Conservation (phyloP, 2,888 invertebrate genomes). For the Exocentrus adspersus region DNA sequence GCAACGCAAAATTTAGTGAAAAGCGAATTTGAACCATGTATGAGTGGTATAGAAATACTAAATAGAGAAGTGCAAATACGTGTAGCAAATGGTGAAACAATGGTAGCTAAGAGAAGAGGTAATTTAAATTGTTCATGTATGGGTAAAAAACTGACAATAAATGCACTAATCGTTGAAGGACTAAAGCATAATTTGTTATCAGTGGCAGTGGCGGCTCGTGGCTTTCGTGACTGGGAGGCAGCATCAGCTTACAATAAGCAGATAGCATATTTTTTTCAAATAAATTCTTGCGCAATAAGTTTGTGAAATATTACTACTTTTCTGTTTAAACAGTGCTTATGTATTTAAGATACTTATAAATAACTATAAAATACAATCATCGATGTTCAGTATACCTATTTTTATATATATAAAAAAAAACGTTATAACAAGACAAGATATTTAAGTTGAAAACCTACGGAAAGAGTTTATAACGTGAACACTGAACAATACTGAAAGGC, state of each 20-base stretch:
- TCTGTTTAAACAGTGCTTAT: too few species aligned
- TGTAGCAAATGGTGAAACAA: conserved; percentile 1
- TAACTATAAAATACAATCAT: too few species aligned
- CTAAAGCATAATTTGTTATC: conserved; percentile 14
- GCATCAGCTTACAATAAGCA: too few species aligned
- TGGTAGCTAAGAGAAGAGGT: neutral
- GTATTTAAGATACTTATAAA: too few species aligned
- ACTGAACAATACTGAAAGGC: too few species aligned
- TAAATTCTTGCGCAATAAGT: neutral
- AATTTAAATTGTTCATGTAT: neutral
- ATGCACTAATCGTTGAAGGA: conserved; percentile 11
- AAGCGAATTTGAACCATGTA: neutral
- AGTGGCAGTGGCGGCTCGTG: too few species aligned
- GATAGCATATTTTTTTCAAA: neutral
- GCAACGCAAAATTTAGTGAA: neutral
- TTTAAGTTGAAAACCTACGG: too few species aligned
- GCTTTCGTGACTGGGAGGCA: neutral
- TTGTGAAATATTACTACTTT: too few species aligned
- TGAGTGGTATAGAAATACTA: neutral
- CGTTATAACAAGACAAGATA: too few species aligned
- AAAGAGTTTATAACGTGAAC: too few species aligned
- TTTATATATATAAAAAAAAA: too few species aligned
- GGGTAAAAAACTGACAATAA: neutral
- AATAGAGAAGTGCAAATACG: neutral
- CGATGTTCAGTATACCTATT: too few species aligned